Evolutionary conservation across 23 tunicate species (phyloP).

Genomic region (Trididemnum clinides): DNA sequence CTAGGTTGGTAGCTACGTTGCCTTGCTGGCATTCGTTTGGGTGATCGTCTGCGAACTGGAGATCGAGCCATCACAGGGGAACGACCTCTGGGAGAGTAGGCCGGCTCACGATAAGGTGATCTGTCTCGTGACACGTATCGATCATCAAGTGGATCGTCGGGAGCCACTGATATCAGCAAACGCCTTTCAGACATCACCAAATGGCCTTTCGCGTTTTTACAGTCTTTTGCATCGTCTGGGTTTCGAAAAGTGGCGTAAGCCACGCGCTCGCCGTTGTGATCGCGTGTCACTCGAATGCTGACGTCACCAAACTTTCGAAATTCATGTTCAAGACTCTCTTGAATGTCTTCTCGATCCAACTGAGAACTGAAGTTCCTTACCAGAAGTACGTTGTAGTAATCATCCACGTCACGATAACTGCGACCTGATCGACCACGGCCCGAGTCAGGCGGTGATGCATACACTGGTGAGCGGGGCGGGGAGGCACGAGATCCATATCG

Average conservation of each 20-base stretch:
- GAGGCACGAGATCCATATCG: conserved; percentile 33
- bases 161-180: conserved; percentile 63
- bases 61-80: conserved; percentile 3
- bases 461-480: conserved; percentile 45
- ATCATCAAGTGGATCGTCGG: conserved; percentile 28
- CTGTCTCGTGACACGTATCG: conserved; percentile 11
- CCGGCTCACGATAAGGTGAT: conserved; percentile 24
- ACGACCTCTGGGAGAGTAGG: not conserved
- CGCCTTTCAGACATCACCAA: conserved; percentile 91
- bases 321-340: conserved; percentile 90
- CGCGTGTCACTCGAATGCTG: conserved; percentile 58
- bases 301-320: conserved; percentile 94
- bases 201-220: conserved; percentile 91
- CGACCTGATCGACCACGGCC: conserved; percentile 34
- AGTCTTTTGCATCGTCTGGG: conserved; percentile 79
- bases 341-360: conserved; percentile 69
- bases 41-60: conserved; percentile 47
- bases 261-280: conserved; percentile 78
- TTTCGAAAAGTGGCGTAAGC: conserved; percentile 85
- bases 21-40: conserved; percentile 28
- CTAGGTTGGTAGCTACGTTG: conserved; percentile 16
- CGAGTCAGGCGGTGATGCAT: conserved; percentile 32
- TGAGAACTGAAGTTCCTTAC: conserved; percentile 83
- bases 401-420: conserved; percentile 34
- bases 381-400: conserved; percentile 63